phyloP scores from a whole-genome alignment of 2,888 invertebrate species.

The Cantharis rufa region DNA sequence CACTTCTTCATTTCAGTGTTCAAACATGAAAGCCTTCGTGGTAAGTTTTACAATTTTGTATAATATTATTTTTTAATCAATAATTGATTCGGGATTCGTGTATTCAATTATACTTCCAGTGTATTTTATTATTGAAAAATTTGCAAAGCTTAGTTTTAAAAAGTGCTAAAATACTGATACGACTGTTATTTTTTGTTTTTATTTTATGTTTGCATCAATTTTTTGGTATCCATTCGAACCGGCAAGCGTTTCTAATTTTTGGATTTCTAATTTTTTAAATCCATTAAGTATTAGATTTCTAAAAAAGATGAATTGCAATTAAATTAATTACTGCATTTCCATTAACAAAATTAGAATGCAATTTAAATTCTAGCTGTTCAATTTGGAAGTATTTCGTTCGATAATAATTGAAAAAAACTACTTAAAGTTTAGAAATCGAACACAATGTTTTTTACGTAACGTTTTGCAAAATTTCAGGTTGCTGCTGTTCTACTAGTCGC shows the following conservation, averaged over 20 bases:
- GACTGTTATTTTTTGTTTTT: neutral
- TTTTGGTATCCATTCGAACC: neutral
- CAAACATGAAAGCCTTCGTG: conserved; percentile 20
- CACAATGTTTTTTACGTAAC: neutral
- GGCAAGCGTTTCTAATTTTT: neutral
- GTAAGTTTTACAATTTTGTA: conserved; percentile 9
- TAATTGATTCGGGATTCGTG: too few relatives aligned
- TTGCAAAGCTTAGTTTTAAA: too few relatives aligned
- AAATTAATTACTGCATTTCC: neutral
- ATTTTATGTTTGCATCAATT: neutral
- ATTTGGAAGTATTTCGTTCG: neutral
- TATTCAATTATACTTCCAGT: too few relatives aligned
- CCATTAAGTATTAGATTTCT: neutral
- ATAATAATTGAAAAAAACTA: neutral
- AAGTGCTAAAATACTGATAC: too few relatives aligned
- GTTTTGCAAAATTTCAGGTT: conserved; percentile 6
- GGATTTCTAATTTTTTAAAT: neutral
- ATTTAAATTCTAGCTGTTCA: neutral
- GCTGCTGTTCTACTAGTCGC: conserved; percentile 11
- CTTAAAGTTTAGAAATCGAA: neutral
- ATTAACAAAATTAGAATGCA: neutral
- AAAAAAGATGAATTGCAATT: neutral
- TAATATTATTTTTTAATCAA: neutral
- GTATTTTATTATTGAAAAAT: too few relatives aligned
- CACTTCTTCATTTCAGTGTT: conserved; percentile 8